Evolutionary conservation across 2,888 invertebrate genomes (phyloP).

Genomic region (Drosophila phalerata): DNA sequence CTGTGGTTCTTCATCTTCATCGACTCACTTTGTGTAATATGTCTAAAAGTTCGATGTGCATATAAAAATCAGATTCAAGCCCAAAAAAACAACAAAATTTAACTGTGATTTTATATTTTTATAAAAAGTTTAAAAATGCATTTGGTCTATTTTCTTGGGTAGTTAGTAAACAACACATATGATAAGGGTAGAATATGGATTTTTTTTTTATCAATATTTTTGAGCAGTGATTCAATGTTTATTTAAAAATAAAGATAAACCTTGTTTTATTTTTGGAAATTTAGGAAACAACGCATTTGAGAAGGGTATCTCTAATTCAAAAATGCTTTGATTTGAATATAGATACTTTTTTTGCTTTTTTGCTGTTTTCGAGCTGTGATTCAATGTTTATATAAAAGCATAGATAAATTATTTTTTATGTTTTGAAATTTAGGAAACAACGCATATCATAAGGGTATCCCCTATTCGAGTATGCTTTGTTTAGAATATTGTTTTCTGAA

Average conservation of each 20-base stretch:
- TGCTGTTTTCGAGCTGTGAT: no score
- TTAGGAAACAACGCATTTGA: not conserved
- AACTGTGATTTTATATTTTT: not conserved
- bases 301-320: not conserved
- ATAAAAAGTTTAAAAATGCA: no score
- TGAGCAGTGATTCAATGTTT: no score
- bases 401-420: no score
- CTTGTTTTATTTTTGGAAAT: not conserved
- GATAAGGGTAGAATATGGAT: no score
- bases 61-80: not conserved
- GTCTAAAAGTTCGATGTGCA: not conserved
- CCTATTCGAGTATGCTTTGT: not conserved
- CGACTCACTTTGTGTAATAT: not conserved
- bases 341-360: no score
- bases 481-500: not conserved
- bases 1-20: not conserved
- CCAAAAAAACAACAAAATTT: not conserved
- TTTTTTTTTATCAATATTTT: no score
- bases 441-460: not conserved
- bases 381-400: no score
- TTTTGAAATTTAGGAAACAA: no score
- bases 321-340: not conserved
- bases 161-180: no score
- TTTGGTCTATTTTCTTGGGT: no score
- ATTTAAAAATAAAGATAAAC: not conserved